Evolutionary conservation across 2,888 invertebrate genomes (phyloP).

Genomic region (Penaeus monodon): DNA sequence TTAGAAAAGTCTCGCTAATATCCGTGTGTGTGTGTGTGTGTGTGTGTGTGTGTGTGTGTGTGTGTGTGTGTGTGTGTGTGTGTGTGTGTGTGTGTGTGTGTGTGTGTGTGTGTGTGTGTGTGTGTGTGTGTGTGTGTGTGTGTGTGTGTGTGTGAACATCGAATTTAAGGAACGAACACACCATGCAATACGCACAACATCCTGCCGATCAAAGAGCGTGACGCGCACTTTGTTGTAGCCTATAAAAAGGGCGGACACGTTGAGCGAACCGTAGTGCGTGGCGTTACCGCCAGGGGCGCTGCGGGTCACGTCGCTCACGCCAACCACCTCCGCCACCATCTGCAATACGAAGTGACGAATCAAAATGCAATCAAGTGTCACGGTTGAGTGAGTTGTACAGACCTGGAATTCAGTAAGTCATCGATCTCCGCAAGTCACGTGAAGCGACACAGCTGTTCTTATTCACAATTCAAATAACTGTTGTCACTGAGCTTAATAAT

Average conservation of each 20-base stretch:
- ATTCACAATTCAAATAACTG: not conserved
- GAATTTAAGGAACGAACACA: no score
- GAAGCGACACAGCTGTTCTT: not conserved
- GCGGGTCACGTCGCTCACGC: conserved; percentile 10
- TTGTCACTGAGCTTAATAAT: conserved; percentile 2
- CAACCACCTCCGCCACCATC: conserved; percentile 28
- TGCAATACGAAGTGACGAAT: not conserved
- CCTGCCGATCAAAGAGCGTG: conserved; percentile 23
- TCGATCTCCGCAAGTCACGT: not conserved
- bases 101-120: no score
- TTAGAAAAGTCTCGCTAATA: no score
- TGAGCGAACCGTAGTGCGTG: conserved; percentile 38
- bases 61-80: no score
- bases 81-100: no score
- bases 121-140: no score
- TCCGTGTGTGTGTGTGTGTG: no score
- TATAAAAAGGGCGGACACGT: conserved; percentile 43
- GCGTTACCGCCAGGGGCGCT: conserved; percentile 31
- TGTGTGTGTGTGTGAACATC: no score
- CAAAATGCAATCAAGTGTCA: not conserved
- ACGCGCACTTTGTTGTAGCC: conserved; percentile 44
- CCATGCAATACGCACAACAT: conserved; percentile 15
- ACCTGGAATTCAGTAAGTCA: not conserved
- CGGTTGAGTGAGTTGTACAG: not conserved
- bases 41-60: no score